phyloP scores from a whole-genome alignment of 2,797 vertebrate species.

The Simalia tracyae region DNA sequence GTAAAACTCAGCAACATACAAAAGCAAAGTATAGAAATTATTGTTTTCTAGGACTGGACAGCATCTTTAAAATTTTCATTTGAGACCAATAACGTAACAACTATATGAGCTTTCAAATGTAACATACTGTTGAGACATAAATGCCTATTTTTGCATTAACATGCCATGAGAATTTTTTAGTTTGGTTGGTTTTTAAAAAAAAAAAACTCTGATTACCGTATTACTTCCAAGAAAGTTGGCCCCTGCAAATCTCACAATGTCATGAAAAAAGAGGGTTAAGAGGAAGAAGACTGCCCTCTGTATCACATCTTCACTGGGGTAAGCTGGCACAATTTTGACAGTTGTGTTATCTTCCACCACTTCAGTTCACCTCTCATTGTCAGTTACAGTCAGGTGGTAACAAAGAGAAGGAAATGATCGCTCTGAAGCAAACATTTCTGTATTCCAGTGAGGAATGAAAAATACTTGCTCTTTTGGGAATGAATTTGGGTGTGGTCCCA shows the following conservation, averaged over 20 bases:
- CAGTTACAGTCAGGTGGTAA: neutral
- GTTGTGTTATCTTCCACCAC: neutral
- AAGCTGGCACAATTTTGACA: neutral
- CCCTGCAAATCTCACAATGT: neutral
- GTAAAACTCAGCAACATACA: neutral
- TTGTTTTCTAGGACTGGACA: slow-evolving; percentile 17
- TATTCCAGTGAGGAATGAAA: neutral
- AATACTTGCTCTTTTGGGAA: neutral
- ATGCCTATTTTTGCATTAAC: neutral
- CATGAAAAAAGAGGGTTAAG: neutral
- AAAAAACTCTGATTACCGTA: neutral
- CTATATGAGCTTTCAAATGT: neutral
- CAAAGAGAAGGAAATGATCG: slow-evolving; percentile 30
- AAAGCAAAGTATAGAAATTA: slow-evolving; percentile 15
- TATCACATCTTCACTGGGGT: neutral
- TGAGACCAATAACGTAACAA: neutral
- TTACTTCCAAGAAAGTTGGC: neutral
- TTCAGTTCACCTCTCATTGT: neutral
- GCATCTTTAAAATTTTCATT: neutral
- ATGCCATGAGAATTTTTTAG: neutral
- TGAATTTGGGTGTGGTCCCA: neutral
- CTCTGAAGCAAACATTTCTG: slow-evolving; percentile 1
- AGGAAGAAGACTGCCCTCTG: neutral
- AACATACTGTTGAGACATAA: neutral
- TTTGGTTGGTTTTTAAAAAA: neutral